Evolutionary conservation across 2,113 vertebrate genomes (phyloP).

Genomic region (Haliaeetus leucogaster): DNA sequence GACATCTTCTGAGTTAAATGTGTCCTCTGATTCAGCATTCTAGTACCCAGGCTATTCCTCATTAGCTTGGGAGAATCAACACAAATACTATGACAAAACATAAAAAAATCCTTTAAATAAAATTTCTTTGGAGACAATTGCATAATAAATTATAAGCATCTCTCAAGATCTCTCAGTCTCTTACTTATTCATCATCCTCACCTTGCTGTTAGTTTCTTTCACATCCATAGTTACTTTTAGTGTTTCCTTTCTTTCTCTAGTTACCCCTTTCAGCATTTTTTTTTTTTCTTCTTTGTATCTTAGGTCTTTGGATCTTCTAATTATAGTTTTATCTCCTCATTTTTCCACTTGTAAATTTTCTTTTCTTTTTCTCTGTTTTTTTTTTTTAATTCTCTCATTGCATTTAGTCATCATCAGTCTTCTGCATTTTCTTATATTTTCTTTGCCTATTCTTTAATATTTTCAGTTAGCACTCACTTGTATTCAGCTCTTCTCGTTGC

Average conservation of each 20-base stretch:
- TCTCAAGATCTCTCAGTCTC: not conserved
- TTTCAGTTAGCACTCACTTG: not conserved
- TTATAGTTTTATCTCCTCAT: not conserved
- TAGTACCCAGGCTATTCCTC: not conserved
- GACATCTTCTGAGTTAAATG: not conserved
- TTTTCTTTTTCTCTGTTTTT: not conserved
- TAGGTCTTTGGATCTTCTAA: not conserved
- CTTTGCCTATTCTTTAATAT: not conserved
- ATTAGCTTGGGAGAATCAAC: not conserved
- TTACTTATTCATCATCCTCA: not conserved
- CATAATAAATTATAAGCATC: not conserved
- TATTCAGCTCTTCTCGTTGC: not conserved
- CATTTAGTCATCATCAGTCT: not conserved
- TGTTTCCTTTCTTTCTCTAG: not conserved
- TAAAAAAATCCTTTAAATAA: not conserved
- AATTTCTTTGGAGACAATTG: not conserved
- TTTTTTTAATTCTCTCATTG: not conserved
- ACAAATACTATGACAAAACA: not conserved
- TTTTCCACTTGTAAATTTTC: not conserved
- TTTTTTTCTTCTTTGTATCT: not conserved
- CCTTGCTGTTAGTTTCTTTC: not conserved
- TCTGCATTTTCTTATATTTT: not conserved
- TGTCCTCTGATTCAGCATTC: not conserved
- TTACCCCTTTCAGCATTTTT: not conserved
- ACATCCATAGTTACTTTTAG: not conserved